Evolutionary conservation across 2,797 vertebrate genomes (phyloP).

Genomic region (Leptodactylus fallax): DNA sequence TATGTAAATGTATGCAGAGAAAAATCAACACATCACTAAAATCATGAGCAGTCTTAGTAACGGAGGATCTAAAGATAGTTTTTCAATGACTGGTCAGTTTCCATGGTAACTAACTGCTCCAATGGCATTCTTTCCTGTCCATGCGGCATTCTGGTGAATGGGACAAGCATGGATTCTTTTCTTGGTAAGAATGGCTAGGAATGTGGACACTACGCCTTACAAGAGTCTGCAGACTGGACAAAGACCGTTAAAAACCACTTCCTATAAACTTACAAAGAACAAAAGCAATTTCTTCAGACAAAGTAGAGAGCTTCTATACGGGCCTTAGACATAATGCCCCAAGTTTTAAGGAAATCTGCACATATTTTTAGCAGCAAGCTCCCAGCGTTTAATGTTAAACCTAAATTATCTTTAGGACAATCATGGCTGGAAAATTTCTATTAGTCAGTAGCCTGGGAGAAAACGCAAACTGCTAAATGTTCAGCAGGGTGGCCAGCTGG

Average conservation of each 20-base stretch:
- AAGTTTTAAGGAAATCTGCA: neutral
- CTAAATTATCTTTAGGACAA: neutral
- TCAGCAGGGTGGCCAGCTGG: neutral
- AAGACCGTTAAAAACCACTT: neutral
- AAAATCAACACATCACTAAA: neutral
- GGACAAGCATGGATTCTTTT: neutral
- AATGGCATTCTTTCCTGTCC: neutral
- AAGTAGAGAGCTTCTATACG: neutral
- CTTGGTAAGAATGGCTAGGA: neutral
- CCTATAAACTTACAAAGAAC: neutral
- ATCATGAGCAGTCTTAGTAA: constrained; percentile 17
- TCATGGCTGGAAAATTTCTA: constrained; percentile 11
- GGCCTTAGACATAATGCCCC: neutral
- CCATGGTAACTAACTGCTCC: constrained; percentile 39
- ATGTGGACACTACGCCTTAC: neutral
- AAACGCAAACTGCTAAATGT: neutral
- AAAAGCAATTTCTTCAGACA: neutral
- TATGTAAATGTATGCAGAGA: constrained; percentile 19
- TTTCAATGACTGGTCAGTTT: constrained; percentile 38
- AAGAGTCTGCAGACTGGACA: neutral
- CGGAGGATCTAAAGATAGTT: constrained; percentile 28
- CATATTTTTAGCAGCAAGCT: neutral
- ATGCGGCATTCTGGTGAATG: constrained; percentile 13
- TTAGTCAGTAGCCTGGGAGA: constrained; percentile 25
- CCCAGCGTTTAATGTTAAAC: neutral